These are phyloP conservation scores for Trissoscelio sp. DNA, from an alignment of 2,888 invertebrate species.

Conservation along the genomic window DNA sequence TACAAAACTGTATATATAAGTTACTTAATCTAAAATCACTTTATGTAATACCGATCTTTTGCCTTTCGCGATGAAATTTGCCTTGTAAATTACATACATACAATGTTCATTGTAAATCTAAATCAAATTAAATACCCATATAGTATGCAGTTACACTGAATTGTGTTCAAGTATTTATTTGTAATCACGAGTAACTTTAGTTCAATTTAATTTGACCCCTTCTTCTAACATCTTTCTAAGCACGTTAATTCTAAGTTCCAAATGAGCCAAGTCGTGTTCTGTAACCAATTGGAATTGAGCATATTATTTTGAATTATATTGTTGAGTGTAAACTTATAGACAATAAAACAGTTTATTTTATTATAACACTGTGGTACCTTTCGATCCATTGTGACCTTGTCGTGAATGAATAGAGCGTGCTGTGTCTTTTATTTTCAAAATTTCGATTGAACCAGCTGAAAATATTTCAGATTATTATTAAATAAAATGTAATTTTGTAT, in stretches of 20 bases:
- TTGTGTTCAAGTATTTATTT: constrained; percentile 9
- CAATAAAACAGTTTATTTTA: constrained; percentile 53
- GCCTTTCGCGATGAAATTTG: constrained; percentile 22
- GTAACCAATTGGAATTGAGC: constrained; percentile 51
- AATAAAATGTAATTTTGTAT: not conserved
- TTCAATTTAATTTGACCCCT: constrained; percentile 76
- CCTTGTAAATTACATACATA: constrained; percentile 22
- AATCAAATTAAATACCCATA: constrained; percentile 14
- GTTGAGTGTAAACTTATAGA: constrained; percentile 12
- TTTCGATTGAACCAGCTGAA: constrained; percentile 72
- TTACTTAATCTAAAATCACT: constrained; percentile 42
- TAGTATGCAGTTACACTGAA: constrained; percentile 7
- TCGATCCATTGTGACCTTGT: constrained; percentile 17
- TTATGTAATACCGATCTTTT: constrained; percentile 14
- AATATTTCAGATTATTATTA: not conserved
- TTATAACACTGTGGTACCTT: constrained; percentile 34
- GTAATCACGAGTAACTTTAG: constrained; percentile 54
- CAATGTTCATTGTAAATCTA: not conserved
- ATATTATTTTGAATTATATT: constrained; percentile 36
- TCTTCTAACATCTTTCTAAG: constrained; percentile 82
- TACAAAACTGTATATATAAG: constrained; percentile 58
- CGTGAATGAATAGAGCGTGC: constrained; percentile 14
- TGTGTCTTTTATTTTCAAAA: constrained; percentile 64
- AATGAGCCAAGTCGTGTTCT: constrained; percentile 80
- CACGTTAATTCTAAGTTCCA: constrained; percentile 82